phyloP scores from a whole-genome alignment of 1,140 invertebrate species.

The Bombus consobrinus region DNA sequence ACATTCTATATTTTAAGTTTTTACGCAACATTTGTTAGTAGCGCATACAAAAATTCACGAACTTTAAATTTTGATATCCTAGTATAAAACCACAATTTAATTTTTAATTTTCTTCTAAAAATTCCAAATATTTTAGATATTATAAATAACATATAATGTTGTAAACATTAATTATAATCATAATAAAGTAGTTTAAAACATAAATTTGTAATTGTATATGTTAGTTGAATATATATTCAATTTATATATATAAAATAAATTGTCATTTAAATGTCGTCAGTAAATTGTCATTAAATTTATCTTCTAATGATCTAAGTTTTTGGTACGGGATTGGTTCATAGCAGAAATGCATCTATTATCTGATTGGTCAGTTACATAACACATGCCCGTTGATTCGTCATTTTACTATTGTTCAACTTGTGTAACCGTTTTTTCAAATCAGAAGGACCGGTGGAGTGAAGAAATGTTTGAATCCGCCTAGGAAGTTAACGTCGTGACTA shows the following conservation, averaged over 20 bases:
- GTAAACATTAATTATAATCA: no score
- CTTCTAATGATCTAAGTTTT: background rate
- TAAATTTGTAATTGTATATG: no score
- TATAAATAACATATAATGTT: background rate
- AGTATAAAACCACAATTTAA: background rate
- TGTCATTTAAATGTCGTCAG: no score
- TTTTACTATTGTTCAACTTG: background rate
- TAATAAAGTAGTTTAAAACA: no score
- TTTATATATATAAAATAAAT: no score
- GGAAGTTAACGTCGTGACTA: background rate
- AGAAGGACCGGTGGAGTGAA: constrained; percentile 50
- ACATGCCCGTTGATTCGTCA: constrained; percentile 17
- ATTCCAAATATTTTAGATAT: background rate
- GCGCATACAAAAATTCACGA: background rate
- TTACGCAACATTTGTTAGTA: background rate
- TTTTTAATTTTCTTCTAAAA: background rate
- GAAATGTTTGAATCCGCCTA: constrained; percentile 31
- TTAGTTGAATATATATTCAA: no score
- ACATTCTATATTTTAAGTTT: no score
- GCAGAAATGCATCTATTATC: no score
- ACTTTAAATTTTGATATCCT: background rate
- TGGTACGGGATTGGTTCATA: constrained; percentile 1
- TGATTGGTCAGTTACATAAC: constrained; percentile 54
- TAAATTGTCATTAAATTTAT: background rate
- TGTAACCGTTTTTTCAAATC: constrained; percentile 70